These are phyloP conservation scores for Mantis religiosa DNA, from an alignment of 2,888 invertebrate genomes.

Conservation along the genomic window DNA sequence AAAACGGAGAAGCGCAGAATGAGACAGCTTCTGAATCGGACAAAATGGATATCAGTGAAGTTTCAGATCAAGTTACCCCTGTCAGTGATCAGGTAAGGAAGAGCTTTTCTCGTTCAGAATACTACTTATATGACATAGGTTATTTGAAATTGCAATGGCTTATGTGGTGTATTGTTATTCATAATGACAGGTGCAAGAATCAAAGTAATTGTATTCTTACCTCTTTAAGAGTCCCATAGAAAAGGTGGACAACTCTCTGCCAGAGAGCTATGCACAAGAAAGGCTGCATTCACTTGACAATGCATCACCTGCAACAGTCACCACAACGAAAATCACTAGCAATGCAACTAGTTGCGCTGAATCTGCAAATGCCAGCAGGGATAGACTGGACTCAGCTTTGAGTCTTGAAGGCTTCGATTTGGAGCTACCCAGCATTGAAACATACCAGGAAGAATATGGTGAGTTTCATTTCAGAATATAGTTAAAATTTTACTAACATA, in stretches of 20 bases:
- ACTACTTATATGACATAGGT: neutral
- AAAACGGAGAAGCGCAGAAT: conserved; percentile 25
- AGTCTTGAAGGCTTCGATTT: conserved; percentile 27
- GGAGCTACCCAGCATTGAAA: conserved; percentile 25
- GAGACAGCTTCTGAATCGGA: conserved; percentile 27
- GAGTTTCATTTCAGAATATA: neutral
- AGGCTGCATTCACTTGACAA: conserved; percentile 17
- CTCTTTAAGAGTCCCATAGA: conserved; percentile 21
- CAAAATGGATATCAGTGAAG: conserved; percentile 29
- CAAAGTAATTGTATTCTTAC: neutral
- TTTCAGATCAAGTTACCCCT: conserved; percentile 25
- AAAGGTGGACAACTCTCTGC: conserved; percentile 17
- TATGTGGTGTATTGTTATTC: neutral
- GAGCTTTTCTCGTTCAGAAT: neutral
- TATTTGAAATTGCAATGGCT: neutral
- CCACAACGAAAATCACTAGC: neutral
- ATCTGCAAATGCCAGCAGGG: neutral
- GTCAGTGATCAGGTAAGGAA: conserved; percentile 21
- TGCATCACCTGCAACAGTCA: conserved; percentile 13
- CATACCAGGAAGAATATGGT: conserved; percentile 28
- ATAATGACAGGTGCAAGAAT: neutral
- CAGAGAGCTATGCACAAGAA: neutral
- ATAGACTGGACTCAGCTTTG: conserved; percentile 22
- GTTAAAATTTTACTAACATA: neutral
- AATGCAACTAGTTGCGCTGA: neutral